Conservation (phyloP, 92 coral and sea anemone genomes). For the Blastomussa wellsi region DNA sequence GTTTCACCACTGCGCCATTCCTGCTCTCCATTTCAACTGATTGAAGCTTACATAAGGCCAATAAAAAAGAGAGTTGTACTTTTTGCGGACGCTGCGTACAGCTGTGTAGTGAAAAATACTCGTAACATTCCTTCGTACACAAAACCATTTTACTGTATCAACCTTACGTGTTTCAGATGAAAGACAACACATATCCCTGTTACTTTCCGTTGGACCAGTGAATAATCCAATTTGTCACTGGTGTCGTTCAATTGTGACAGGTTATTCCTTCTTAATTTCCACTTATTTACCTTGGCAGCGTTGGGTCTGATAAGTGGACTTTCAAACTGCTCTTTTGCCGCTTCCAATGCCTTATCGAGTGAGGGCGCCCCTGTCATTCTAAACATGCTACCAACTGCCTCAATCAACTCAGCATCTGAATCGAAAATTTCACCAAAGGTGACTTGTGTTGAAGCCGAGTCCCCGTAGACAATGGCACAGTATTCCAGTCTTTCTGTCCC, state of each 20-base stretch:
- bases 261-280: background rate
- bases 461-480: slow-evolving; percentile 79
- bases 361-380: slow-evolving; percentile 64
- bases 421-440: slow-evolving; percentile 65
- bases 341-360: slow-evolving; percentile 69
- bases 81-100: background rate
- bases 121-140: background rate
- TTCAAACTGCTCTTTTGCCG: slow-evolving; percentile 63
- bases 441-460: slow-evolving; percentile 56
- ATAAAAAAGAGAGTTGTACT: too few species aligned
- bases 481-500: slow-evolving; percentile 67
- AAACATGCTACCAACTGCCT: slow-evolving; percentile 49
- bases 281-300: slow-evolving; percentile 49
- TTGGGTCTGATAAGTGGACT: slow-evolving; percentile 62
- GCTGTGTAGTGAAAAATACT: background rate
- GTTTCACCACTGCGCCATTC: too few species aligned
- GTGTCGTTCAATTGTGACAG: background rate
- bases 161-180: background rate
- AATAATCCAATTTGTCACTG: background rate
- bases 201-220: background rate
- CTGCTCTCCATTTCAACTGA: too few species aligned
- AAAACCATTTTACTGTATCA: too few species aligned
- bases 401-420: slow-evolving; percentile 59
- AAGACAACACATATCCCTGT: background rate
- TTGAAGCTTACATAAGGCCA: too few species aligned